A percentile compares a stretch with the other conserved stretches of the same genome.
Conservation (phyloP, 2,888 invertebrate genomes). For the Drosophila rellima region DNA sequence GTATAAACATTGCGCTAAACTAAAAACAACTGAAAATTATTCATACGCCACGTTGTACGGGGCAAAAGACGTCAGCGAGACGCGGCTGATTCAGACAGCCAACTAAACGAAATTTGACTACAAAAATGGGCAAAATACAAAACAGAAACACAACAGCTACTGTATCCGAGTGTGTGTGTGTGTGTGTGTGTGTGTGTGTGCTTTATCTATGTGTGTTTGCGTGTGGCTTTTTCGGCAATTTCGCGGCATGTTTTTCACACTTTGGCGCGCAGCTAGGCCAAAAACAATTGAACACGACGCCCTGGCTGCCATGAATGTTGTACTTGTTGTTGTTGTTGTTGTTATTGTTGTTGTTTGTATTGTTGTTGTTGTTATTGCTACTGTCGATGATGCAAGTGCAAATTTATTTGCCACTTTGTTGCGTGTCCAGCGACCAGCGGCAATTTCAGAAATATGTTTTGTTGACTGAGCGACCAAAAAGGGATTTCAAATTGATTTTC, state of each 20-base stretch:
- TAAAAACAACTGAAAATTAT: conserved; percentile 64
- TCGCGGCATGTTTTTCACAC: conserved; percentile 80
- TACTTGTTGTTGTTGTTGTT: conserved; percentile 19
- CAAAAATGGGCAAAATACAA: conserved; percentile 78
- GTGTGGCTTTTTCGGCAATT: conserved; percentile 74
- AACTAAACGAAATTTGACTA: conserved; percentile 73
- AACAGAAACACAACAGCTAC: conserved; percentile 56
- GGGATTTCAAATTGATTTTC: conserved; percentile 35
- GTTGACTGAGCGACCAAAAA: conserved; percentile 43
- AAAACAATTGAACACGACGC: conserved; percentile 76
- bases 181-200: conserved; percentile 1
- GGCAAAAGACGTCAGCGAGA: conserved; percentile 67
- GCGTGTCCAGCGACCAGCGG: conserved; percentile 54
- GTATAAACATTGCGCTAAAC: conserved; percentile 77
- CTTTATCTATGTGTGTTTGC: conserved; percentile 32
- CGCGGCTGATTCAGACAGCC: conserved; percentile 71
- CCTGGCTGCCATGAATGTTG: conserved; percentile 67
- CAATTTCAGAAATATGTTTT: conserved; percentile 43
- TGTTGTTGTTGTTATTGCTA: conserved; percentile 13
- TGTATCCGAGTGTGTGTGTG: conserved; percentile 19
- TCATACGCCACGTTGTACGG: conserved; percentile 76
- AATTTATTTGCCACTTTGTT: conserved; percentile 79
- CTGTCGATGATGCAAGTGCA: conserved; percentile 75
- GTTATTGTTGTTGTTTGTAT: conserved; percentile 3
- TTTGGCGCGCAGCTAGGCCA: conserved; percentile 64